Base-by-base conservation (phyloP, 37 sponge, comb jelly and placozoan genomes). In the Chondrosia reniformis region DNA sequence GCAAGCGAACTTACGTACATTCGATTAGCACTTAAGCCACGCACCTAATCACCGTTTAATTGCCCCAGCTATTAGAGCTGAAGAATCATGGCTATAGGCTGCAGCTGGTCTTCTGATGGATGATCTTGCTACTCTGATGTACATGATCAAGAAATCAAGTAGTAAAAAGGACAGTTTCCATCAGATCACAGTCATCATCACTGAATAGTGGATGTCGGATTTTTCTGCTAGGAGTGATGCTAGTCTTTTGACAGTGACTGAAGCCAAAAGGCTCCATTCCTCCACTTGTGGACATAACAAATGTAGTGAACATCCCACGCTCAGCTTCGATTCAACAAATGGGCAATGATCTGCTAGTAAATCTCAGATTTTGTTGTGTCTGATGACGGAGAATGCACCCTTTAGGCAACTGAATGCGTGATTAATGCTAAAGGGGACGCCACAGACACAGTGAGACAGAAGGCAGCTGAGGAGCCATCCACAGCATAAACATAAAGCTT, bases 71-170 rank as follows among this genome's bases (percentile, higher is more conserved):
- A 64, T 64, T 28, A 64, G 33, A 21, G 4, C 66, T 33, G 66
- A 36, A 12, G 66, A 64, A 4, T 64, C 34, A 33, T n/a, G 4
- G 15, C 52, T 49, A 15, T 19, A 19, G 31, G 31, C 2, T 27
- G 33, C 3, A 19, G 31, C 66, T 64, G 66, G 66, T 64, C 66
- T 73, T 42, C 46, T 28, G 25, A 38, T 4, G 30, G 7, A 41
- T 73, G 74, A 73, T 45, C 74, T 3, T 43, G 74, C 45, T 42
- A 44, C 74, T 73, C 74, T 73, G 24, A 73, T 45, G 25, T 42
- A 69, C 44, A 33, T 69, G 72, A 69, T n/a, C n/a, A n/a, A n/a
- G n/a, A n/a, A n/a, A n/a, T n/a, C n/a, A n/a, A n/a, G n/a, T n/a
- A n/a, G n/a, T n/a, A n/a, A n/a, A n/a, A n/a, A n/a, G n/a, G n/a